Conservation (phyloP, 2,888 invertebrate genomes). For the Oscheius sp. region DNA sequence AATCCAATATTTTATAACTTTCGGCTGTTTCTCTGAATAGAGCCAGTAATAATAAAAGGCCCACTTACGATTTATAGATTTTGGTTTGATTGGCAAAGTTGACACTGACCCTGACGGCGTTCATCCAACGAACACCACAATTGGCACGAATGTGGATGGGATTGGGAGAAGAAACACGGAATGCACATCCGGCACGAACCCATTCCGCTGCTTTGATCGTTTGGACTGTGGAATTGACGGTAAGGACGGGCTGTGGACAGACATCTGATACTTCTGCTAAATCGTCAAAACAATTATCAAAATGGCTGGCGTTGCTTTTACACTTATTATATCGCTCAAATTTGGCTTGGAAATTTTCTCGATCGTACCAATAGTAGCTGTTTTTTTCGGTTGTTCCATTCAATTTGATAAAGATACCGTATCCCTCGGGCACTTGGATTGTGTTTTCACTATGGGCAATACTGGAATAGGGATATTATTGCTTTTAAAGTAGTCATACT, state of each 20-base stretch:
- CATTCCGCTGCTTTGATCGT: not conserved
- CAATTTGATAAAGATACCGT: too few species aligned
- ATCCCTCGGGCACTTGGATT: too few species aligned
- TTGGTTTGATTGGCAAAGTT: too few species aligned
- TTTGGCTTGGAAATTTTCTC: too few species aligned
- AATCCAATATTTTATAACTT: not conserved
- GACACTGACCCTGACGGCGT: not conserved
- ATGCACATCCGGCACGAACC: not conserved
- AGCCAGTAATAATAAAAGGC: too few species aligned
- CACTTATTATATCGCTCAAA: too few species aligned
- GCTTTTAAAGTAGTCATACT: not conserved
- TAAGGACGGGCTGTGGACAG: not conserved
- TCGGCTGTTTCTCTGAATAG: not conserved
- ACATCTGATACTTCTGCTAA: too few species aligned
- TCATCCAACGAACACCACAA: not conserved
- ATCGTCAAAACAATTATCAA: too few species aligned
- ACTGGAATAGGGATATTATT: not conserved
- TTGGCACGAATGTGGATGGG: not conserved
- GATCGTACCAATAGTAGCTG: too few species aligned
- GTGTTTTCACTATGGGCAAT: not conserved
- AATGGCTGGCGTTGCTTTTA: too few species aligned
- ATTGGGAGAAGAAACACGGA: not conserved
- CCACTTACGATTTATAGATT: too few species aligned
- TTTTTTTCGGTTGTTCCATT: too few species aligned
- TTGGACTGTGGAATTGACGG: not conserved